Conservation (phyloP, 1,140 invertebrate genomes). For the Asbolus verrucosus region DNA sequence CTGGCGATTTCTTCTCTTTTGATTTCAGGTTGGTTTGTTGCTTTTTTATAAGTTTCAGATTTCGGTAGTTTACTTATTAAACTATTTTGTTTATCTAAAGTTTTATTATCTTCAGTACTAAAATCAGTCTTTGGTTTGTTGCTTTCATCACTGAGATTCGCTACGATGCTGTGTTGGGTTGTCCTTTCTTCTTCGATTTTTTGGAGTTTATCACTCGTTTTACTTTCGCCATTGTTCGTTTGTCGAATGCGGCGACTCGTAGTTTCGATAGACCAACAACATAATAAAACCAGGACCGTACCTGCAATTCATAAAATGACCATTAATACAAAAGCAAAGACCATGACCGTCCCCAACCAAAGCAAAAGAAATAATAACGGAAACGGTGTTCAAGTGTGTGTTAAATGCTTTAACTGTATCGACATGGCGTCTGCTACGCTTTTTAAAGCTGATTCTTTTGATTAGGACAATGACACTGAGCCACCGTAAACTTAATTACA, state of each 20-base stretch:
- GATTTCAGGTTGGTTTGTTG: constrained; percentile 16
- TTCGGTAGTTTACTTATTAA: constrained; percentile 40
- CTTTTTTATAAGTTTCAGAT: constrained; percentile 23
- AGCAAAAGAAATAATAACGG: constrained; percentile 14
- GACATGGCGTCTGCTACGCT: constrained; percentile 31
- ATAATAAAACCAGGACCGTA: constrained; percentile 24
- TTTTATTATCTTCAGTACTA: constrained; percentile 45
- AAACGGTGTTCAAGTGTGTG: constrained; percentile 16
- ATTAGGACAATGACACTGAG: constrained; percentile 42
- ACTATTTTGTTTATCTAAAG: constrained; percentile 46
- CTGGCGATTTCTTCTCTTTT: constrained; percentile 53
- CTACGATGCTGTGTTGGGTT: background rate
- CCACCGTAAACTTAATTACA: constrained; percentile 27
- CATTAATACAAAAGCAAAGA: background rate
- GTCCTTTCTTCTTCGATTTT: constrained; percentile 1
- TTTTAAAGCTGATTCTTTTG: constrained; percentile 40
- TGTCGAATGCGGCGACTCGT: background rate
- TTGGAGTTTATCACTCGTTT: constrained; percentile 9
- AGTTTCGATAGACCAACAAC: constrained; percentile 6
- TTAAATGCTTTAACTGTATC: constrained; percentile 29
- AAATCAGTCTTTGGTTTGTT: constrained; percentile 40
- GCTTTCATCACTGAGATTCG: constrained; percentile 6
- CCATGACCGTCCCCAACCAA: background rate
- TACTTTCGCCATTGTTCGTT: background rate
- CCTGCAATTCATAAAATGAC: constrained; percentile 1